Conservation (phyloP, 2,888 invertebrate genomes). For the Hipparchia semele region DNA sequence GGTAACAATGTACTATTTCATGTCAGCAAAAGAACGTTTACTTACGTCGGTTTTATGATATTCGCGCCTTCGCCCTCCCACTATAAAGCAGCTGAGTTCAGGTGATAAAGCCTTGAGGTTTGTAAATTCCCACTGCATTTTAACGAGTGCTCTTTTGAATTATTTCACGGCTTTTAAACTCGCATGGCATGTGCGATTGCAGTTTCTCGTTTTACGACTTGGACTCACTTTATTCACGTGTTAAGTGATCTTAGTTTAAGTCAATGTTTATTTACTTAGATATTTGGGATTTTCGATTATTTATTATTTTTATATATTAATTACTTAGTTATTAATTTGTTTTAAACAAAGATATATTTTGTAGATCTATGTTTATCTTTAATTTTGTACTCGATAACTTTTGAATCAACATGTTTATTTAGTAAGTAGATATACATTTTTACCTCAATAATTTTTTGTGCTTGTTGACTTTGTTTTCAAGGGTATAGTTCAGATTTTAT, state of each 20-base stretch:
- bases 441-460: slow-evolving; percentile 52
- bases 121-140: slow-evolving; percentile 70
- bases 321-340: too few species aligned
- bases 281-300: background rate
- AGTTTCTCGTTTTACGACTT: slow-evolving; percentile 58
- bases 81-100: slow-evolving; percentile 62
- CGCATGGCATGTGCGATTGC: slow-evolving; percentile 59
- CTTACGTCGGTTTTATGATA: slow-evolving; percentile 61
- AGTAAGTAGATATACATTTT: background rate
- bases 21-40: slow-evolving; percentile 78
- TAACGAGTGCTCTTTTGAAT: slow-evolving; percentile 75
- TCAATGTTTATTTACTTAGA: background rate
- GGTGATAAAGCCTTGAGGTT: slow-evolving; percentile 74
- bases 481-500: slow-evolving; percentile 54
- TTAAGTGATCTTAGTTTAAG: slow-evolving; percentile 19
- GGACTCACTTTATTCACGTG: slow-evolving; percentile 38
- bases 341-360: too few species aligned
- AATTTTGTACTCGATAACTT: too few species aligned
- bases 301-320: too few species aligned
- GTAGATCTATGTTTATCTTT: too few species aligned
- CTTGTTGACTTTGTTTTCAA: slow-evolving; percentile 66
- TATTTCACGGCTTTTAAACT: slow-evolving; percentile 74
- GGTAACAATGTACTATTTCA: too few species aligned
- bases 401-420: too few species aligned
- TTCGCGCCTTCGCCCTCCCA: slow-evolving; percentile 12